phyloP scores from a whole-genome alignment of 2,113 vertebrate species.

The Podarcis raffonei region DNA sequence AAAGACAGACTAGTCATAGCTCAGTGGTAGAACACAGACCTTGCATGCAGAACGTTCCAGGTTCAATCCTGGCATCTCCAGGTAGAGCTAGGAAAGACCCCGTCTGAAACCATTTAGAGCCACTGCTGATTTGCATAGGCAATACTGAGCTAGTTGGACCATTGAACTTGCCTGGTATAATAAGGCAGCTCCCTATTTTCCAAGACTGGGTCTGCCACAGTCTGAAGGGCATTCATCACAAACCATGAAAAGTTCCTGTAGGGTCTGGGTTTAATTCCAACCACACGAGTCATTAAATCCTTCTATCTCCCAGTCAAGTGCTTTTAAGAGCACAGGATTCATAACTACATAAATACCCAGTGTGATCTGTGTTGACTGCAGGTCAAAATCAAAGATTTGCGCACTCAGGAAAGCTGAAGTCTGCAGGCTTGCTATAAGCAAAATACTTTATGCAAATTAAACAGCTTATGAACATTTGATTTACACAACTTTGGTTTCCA shows the following conservation, averaged over 20 bases:
- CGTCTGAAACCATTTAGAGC: background rate
- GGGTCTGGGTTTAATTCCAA: background rate
- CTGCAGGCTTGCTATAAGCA: slow-evolving; percentile 1
- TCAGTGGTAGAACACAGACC: background rate
- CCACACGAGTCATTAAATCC: too few relatives aligned
- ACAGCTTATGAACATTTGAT: slow-evolving; percentile 26
- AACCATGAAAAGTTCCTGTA: background rate
- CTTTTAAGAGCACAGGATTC: background rate
- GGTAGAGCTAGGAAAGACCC: background rate
- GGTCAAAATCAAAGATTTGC: background rate
- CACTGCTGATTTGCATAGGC: background rate
- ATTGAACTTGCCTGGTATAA: background rate
- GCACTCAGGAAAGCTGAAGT: background rate
- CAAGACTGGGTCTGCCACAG: background rate
- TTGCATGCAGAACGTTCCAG: background rate
- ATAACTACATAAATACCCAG: background rate
- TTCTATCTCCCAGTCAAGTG: background rate
- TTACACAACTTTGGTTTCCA: slow-evolving; percentile 21
- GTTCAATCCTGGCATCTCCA: background rate
- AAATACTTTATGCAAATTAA: slow-evolving; percentile 32
- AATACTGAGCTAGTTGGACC: background rate
- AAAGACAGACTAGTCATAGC: background rate
- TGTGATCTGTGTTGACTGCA: background rate
- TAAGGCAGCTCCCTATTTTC: background rate
- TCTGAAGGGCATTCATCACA: background rate